phyloP scores from a whole-genome alignment of 2,888 invertebrate genomes.

The Acleris sparsana region DNA sequence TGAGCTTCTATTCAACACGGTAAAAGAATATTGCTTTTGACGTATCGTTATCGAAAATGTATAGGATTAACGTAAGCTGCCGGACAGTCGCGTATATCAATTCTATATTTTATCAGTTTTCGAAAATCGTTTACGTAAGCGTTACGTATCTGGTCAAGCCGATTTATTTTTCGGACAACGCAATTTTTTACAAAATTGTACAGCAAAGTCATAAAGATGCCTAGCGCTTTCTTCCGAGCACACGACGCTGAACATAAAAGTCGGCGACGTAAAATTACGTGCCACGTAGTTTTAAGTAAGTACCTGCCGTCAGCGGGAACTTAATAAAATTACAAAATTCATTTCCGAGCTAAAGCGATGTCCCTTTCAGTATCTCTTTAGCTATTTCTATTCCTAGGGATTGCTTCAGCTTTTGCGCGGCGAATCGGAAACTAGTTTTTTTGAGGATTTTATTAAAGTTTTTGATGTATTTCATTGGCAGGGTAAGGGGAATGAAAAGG shows the following conservation, averaged over 20 bases:
- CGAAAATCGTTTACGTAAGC: no score
- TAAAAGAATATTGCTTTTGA: no score
- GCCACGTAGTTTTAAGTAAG: conserved; percentile 17
- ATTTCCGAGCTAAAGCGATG: conserved; percentile 10
- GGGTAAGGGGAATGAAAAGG: background rate
- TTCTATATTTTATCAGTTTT: no score
- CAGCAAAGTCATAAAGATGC: background rate
- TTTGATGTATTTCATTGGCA: background rate
- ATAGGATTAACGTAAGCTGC: no score
- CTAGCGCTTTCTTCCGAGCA: background rate
- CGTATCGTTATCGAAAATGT: no score
- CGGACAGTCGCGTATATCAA: no score
- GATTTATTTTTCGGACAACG: no score
- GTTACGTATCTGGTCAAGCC: no score
- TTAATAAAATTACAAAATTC: conserved; percentile 24
- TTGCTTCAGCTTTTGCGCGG: background rate
- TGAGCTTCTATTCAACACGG: no score
- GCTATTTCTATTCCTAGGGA: conserved; percentile 17
- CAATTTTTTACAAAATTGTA: no score
- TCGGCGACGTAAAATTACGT: conserved; percentile 3
- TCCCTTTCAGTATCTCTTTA: conserved; percentile 12
- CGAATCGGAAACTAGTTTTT: background rate
- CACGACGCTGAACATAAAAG: background rate
- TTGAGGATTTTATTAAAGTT: background rate
- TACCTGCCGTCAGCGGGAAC: conserved; percentile 6